Conservation (phyloP, 2,888 invertebrate genomes). For the Heliconius hortense region DNA sequence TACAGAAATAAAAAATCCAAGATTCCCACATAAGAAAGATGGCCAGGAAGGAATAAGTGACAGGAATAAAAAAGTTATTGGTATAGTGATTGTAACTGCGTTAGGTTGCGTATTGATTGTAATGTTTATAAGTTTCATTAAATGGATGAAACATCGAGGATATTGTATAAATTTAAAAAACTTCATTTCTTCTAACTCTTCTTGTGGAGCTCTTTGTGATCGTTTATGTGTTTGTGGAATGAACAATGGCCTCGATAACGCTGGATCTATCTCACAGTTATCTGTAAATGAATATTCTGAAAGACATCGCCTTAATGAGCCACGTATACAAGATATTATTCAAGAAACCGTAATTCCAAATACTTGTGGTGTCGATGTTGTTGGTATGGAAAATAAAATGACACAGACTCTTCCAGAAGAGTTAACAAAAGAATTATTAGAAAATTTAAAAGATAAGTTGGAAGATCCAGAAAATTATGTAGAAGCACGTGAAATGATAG, state of each 20-base stretch:
- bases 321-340: slow-evolving; percentile 70
- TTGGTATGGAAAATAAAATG: slow-evolving; percentile 82
- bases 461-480: slow-evolving; percentile 88
- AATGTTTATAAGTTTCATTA: slow-evolving; percentile 77
- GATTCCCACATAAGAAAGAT: slow-evolving; percentile 70
- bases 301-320: slow-evolving; percentile 81
- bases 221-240: slow-evolving; percentile 68
- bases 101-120: slow-evolving; percentile 78
- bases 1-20: slow-evolving; percentile 70
- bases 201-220: slow-evolving; percentile 64
- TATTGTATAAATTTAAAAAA: slow-evolving; percentile 75
- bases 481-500: slow-evolving; percentile 89
- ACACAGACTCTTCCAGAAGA: slow-evolving; percentile 89
- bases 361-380: slow-evolving; percentile 52
- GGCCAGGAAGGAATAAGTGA: slow-evolving; percentile 53
- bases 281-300: slow-evolving; percentile 85
- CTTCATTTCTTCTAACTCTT: slow-evolving; percentile 63
- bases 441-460: slow-evolving; percentile 85
- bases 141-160: slow-evolving; percentile 82
- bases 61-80: slow-evolving; percentile 69
- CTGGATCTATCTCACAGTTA: slow-evolving; percentile 82
- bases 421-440: slow-evolving; percentile 87
- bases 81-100: slow-evolving; percentile 79
- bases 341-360: slow-evolving; percentile 63
- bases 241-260: slow-evolving; percentile 79